A percentile compares a stretch with the other conserved stretches of the same genome.
Evolutionary conservation across 1,140 invertebrate genomes (phyloP).

Genomic region (Bombus vancouverensis): DNA sequence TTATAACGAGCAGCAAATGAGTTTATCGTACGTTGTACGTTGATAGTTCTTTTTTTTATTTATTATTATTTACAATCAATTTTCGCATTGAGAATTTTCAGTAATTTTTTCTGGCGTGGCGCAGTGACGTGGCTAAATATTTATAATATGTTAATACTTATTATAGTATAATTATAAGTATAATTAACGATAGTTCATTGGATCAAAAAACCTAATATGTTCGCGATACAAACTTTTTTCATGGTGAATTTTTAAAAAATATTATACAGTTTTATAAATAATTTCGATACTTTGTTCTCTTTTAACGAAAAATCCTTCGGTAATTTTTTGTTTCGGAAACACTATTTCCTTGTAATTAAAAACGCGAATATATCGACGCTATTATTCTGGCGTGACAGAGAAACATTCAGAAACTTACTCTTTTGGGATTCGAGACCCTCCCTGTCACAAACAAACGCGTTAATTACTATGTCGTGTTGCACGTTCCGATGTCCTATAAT

Average conservation of each 20-base stretch:
- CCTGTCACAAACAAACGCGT: neutral
- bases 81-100: too few relatives aligned
- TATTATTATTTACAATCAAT: too few relatives aligned
- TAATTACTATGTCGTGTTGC: conserved; percentile 1
- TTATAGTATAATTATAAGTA: too few relatives aligned
- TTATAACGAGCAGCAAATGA: too few relatives aligned
- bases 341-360: neutral
- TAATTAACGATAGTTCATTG: too few relatives aligned
- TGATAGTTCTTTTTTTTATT: too few relatives aligned
- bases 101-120: too few relatives aligned
- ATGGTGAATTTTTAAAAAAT: neutral
- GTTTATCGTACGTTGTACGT: too few relatives aligned
- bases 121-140: too few relatives aligned
- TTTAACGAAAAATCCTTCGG: neutral
- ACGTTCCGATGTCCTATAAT: conserved; percentile 1
- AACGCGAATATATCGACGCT: neutral
- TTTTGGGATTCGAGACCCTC: neutral
- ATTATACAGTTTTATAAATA: neutral
- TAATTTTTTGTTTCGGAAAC: neutral
- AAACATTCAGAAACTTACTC: neutral
- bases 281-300: neutral
- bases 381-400: neutral
- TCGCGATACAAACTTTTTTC: too few relatives aligned
- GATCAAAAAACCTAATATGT: too few relatives aligned
- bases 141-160: too few relatives aligned